phyloP scores from a whole-genome alignment of 2,888 invertebrate species.

The Cataglyphis livida region DNA sequence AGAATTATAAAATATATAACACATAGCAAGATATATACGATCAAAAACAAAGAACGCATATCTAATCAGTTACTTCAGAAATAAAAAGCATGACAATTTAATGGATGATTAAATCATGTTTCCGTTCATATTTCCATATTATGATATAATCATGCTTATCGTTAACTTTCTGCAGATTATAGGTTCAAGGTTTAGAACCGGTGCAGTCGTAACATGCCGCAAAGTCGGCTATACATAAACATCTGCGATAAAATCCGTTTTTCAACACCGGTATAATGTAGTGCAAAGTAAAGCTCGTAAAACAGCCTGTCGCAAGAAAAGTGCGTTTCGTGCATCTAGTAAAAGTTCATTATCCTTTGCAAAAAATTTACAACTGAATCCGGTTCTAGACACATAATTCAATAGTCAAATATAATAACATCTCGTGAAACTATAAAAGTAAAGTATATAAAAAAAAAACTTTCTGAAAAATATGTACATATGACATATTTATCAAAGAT shows the following conservation, averaged over 20 bases:
- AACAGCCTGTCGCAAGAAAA: conserved; percentile 55
- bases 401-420: background rate
- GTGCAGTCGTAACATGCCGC: conserved; percentile 63
- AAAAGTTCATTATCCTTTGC: conserved; percentile 62
- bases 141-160: conserved; percentile 66
- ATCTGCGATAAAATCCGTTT: conserved; percentile 69
- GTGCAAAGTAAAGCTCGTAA: conserved; percentile 60
- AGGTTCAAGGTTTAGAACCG: conserved; percentile 73
- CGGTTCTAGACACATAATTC: background rate
- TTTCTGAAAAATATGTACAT: background rate
- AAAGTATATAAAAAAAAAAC: background rate
- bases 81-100: conserved; percentile 65
- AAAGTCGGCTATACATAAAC: conserved; percentile 38
- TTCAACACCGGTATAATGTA: conserved; percentile 60
- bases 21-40: background rate
- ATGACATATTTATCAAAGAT: background rate
- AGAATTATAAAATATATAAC: background rate
- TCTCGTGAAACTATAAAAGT: background rate
- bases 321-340: conserved; percentile 54
- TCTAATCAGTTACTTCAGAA: conserved; percentile 59
- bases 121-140: conserved; percentile 64
- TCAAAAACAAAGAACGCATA: conserved; percentile 37
- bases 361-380: conserved; percentile 11
- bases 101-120: conserved; percentile 69
- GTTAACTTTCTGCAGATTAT: conserved; percentile 75